These are phyloP conservation scores for Aethes cnicana DNA, from an alignment of 2,888 invertebrate genomes.

Conservation along the genomic window DNA sequence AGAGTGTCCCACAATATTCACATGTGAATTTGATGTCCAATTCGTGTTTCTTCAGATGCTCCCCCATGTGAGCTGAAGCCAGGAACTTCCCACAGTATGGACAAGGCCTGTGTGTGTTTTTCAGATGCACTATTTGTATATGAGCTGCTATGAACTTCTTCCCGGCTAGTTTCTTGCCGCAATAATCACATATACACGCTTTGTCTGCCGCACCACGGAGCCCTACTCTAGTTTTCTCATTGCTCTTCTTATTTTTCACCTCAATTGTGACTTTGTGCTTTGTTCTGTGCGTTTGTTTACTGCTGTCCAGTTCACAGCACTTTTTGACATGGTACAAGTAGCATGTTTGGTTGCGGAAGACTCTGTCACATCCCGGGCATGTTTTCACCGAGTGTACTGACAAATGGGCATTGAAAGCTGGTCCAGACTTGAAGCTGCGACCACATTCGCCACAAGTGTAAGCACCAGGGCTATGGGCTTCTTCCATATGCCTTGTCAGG, in stretches of 20 bases:
- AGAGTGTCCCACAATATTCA: constrained; percentile 52
- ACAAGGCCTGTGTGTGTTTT: constrained; percentile 65
- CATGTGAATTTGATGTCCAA: constrained; percentile 47
- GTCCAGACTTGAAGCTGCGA: constrained; percentile 50
- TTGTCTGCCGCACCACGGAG: constrained; percentile 54
- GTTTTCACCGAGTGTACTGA: constrained; percentile 53
- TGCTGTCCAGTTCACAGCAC: constrained; percentile 57
- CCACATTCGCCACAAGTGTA: constrained; percentile 68
- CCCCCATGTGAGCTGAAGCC: constrained; percentile 66
- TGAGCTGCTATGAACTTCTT: constrained; percentile 66
- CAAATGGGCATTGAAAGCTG: constrained; percentile 58
- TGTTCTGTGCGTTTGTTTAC: constrained; percentile 41
- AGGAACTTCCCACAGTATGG: constrained; percentile 61
- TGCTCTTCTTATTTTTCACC: constrained; percentile 47
- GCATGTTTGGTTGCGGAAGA: constrained; percentile 63
- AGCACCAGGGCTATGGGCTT: constrained; percentile 50
- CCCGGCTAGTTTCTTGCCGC: constrained; percentile 62
- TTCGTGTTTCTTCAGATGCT: constrained; percentile 61
- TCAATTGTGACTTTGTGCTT: constrained; percentile 51
- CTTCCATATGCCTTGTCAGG: constrained; percentile 46
- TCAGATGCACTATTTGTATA: constrained; percentile 70
- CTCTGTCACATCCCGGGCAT: constrained; percentile 61
- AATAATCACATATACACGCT: constrained; percentile 67
- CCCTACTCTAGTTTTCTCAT: constrained; percentile 56
- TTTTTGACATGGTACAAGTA: constrained; percentile 60